These are phyloP conservation scores for Tiliacea aurago DNA, from an alignment of 2,888 invertebrate genomes.

Conservation along the genomic window DNA sequence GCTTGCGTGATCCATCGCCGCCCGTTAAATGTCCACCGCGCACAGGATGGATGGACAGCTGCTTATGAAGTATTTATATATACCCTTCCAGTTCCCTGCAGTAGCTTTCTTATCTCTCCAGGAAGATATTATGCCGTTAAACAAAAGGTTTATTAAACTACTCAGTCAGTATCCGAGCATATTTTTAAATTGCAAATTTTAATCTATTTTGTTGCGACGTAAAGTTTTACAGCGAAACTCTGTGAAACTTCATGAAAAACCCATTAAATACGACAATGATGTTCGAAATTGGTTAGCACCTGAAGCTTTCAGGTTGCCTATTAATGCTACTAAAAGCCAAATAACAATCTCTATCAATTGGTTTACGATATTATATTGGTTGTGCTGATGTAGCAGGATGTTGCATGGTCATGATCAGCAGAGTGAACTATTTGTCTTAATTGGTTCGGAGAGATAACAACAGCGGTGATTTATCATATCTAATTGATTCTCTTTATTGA, in stretches of 20 bases:
- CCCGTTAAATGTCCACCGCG: too few relatives aligned
- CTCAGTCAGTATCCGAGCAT: not conserved
- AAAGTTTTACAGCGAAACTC: slow-evolving; percentile 17
- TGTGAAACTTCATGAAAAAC: slow-evolving; percentile 39
- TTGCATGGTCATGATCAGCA: slow-evolving; percentile 9
- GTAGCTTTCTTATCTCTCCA: not conserved
- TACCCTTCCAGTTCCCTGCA: not conserved
- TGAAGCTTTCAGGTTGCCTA: slow-evolving; percentile 44
- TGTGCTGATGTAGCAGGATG: not conserved
- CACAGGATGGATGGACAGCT: too few relatives aligned
- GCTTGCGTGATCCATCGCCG: too few relatives aligned
- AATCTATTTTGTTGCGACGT: slow-evolving; percentile 28
- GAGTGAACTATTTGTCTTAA: slow-evolving; percentile 36
- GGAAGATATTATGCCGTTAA: slow-evolving; percentile 2
- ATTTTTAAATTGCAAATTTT: slow-evolving; percentile 43
- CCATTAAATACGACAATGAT: slow-evolving; percentile 57
- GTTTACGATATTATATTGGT: slow-evolving; percentile 18
- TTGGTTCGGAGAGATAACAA: slow-evolving; percentile 32
- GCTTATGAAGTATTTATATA: too few relatives aligned
- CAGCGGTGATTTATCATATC: slow-evolving; percentile 19
- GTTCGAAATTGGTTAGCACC: slow-evolving; percentile 50
- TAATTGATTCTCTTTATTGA: slow-evolving; percentile 34
- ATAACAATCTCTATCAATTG: slow-evolving; percentile 24
- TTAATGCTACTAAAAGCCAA: slow-evolving; percentile 48
- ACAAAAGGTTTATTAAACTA: slow-evolving; percentile 30